phyloP scores from a whole-genome alignment of 1,140 invertebrate genomes.

The Drosophila ogumai region DNA sequence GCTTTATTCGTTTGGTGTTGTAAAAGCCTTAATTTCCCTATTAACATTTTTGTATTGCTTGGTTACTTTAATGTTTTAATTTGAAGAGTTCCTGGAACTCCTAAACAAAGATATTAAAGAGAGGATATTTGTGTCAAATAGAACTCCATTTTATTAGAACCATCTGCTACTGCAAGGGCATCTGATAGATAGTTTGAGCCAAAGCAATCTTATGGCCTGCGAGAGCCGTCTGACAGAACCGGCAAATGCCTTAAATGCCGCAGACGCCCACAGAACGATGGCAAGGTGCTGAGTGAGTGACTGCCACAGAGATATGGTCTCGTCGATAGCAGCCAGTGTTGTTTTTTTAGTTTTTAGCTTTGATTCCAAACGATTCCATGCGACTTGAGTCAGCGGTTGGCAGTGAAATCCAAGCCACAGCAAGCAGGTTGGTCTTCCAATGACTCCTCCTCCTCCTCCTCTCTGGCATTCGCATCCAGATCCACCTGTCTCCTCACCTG shows the following conservation, averaged over 20 bases:
- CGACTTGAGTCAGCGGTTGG: conserved; percentile 61
- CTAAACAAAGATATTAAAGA: neutral
- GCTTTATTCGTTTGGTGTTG: conserved; percentile 4
- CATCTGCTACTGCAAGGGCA: conserved; percentile 5
- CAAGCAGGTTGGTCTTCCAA: conserved; percentile 22
- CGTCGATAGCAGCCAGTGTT: conserved; percentile 21
- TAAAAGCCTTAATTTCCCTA: conserved; percentile 20
- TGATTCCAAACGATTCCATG: conserved; percentile 36
- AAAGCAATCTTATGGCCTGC: conserved; percentile 6
- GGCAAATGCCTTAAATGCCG: conserved; percentile 64
- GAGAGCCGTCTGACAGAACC: conserved; percentile 11
- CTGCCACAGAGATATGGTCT: conserved; percentile 62
- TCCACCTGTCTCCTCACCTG: conserved; percentile 21
- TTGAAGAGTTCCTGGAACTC: neutral
- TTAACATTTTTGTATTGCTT: conserved; percentile 11
- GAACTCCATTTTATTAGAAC: neutral
- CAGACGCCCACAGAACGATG: conserved; percentile 53
- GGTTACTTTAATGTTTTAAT: neutral
- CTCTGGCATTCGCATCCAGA: conserved; percentile 2
- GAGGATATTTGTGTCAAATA: neutral
- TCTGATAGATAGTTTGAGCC: conserved; percentile 5
- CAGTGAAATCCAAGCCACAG: conserved; percentile 61
- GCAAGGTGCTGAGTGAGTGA: conserved; percentile 68
- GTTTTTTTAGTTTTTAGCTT: conserved; percentile 14
- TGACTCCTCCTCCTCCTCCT: neutral